These are phyloP conservation scores for Balearica regulorum DNA, from an alignment of 2,797 vertebrate genomes.

Conservation along the genomic window DNA sequence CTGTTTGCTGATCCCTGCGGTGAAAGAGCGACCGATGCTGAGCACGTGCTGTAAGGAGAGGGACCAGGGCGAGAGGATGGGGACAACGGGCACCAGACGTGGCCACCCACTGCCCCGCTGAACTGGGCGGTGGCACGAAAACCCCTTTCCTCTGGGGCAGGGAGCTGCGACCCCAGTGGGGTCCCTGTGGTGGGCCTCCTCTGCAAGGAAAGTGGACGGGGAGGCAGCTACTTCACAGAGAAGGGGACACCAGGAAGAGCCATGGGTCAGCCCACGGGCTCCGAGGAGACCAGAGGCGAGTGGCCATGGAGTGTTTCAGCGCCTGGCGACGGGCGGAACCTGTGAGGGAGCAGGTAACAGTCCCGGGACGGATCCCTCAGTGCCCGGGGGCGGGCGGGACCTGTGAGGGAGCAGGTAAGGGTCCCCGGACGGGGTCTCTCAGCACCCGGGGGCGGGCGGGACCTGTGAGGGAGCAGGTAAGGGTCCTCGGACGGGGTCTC, in stretches of 20 bases:
- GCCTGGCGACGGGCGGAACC: background rate
- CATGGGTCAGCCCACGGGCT: background rate
- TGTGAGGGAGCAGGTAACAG: background rate
- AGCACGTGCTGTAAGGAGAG: background rate
- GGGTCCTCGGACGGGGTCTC: background rate
- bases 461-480: background rate
- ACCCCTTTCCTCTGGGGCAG: background rate
- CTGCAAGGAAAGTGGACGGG: background rate
- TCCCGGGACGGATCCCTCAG: no score
- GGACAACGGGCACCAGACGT: background rate
- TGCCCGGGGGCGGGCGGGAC: no score
- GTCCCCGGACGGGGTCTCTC: background rate
- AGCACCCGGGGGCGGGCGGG: background rate
- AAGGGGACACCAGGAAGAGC: background rate
- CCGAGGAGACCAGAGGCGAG: background rate
- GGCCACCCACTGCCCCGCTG: background rate
- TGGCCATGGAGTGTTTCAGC: background rate
- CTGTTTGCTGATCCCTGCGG: background rate
- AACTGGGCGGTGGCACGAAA: background rate
- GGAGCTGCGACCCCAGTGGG: background rate
- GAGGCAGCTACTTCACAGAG: background rate
- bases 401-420: background rate
- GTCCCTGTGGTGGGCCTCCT: background rate
- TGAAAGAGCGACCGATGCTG: accelerated
- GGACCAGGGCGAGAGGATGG: no score